A percentile compares a stretch with the other conserved stretches of the same genome.
Conservation (phyloP, 2,888 invertebrate species). For the Malachius bipustulatus region DNA sequence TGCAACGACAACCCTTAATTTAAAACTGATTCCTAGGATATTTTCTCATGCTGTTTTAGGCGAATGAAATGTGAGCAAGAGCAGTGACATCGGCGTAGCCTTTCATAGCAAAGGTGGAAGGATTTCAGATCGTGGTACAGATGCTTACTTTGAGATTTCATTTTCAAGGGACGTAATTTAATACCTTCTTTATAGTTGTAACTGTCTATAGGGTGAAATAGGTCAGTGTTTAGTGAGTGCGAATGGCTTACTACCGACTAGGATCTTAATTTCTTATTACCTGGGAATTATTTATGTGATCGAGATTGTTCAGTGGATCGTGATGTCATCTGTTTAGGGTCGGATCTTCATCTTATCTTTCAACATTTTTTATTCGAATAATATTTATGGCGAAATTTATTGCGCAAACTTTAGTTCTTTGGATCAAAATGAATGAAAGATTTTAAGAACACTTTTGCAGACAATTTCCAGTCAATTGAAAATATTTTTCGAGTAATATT, state of each 20-base stretch:
- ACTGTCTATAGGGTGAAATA: slow-evolving; percentile 35
- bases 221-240: slow-evolving; percentile 32
- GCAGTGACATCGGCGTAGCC: background rate
- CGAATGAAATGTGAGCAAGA: slow-evolving; percentile 16
- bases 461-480: too few relatives aligned
- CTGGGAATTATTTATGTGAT: slow-evolving; percentile 9
- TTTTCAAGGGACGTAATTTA: slow-evolving; percentile 36
- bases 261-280: slow-evolving; percentile 15
- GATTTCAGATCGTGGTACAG: slow-evolving; percentile 27
- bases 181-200: slow-evolving; percentile 36
- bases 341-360: too few relatives aligned
- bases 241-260: slow-evolving; percentile 20
- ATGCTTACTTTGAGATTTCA: slow-evolving; percentile 33
- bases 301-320: too few relatives aligned
- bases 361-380: too few relatives aligned
- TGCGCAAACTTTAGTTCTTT: too few relatives aligned
- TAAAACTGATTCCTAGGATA: slow-evolving; percentile 36
- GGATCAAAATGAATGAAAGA: too few relatives aligned
- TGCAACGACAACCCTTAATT: slow-evolving; percentile 38
- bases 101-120: slow-evolving; percentile 6
- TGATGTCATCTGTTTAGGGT: too few relatives aligned
- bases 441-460: too few relatives aligned
- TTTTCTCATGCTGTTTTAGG: slow-evolving; percentile 33
- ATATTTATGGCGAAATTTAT: too few relatives aligned
- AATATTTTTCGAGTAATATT: too few relatives aligned